These are phyloP conservation scores for Rhagophthalmus giganteus DNA, from an alignment of 2,888 invertebrate genomes.

Conservation along the genomic window DNA sequence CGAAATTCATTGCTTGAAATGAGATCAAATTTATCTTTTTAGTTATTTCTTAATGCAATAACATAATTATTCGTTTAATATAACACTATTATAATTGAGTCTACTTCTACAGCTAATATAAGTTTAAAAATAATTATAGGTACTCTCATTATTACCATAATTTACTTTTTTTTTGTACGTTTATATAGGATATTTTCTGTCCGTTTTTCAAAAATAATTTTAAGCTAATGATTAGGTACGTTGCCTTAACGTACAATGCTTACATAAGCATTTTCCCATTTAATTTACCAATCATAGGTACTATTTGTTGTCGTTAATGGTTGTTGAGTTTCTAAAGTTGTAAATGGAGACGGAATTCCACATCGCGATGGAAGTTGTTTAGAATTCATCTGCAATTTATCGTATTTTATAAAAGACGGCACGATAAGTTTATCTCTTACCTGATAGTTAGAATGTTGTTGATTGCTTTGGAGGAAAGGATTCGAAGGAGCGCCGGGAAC, in stretches of 20 bases:
- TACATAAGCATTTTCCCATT: background rate
- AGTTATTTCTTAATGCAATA: too few species aligned
- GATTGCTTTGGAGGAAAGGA: conserved; percentile 49
- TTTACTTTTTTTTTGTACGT: too few species aligned
- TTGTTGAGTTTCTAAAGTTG: conserved; percentile 48
- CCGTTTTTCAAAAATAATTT: too few species aligned
- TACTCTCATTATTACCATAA: too few species aligned
- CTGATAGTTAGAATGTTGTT: conserved; percentile 41
- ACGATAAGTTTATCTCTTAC: conserved; percentile 37
- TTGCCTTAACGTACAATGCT: too few species aligned
- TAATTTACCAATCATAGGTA: conserved; percentile 50
- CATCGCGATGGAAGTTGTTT: conserved; percentile 35
- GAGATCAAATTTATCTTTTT: conserved; percentile 2
- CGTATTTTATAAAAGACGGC: background rate
- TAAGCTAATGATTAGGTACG: too few species aligned
- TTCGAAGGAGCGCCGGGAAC: conserved; percentile 63
- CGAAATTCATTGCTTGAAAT: conserved; percentile 1
- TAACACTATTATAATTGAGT: too few species aligned
- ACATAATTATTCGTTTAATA: too few species aligned
- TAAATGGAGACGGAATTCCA: conserved; percentile 42
- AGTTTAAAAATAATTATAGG: too few species aligned
- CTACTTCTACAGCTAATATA: too few species aligned
- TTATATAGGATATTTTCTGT: too few species aligned
- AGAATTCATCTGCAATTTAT: conserved; percentile 33
- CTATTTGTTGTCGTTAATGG: conserved; percentile 45